phyloP scores from a whole-genome alignment of 2,888 invertebrate genomes.

The Ypsolopha scabrella region DNA sequence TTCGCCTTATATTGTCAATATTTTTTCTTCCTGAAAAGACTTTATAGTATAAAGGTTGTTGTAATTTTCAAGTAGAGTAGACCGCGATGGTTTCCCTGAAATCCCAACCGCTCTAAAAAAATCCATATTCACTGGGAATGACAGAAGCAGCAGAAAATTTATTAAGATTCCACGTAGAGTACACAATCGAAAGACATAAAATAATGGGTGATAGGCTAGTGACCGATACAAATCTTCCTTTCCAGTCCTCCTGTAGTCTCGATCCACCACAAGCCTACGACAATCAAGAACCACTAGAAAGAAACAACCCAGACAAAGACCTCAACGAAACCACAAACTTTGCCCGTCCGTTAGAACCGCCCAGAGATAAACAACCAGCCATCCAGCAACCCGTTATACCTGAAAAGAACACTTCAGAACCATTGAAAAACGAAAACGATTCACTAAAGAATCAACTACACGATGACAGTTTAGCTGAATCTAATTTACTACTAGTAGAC shows the following conservation, averaged over 20 bases:
- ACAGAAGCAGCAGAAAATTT: too few species aligned
- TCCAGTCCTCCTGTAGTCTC: conserved; percentile 48
- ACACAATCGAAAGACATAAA: too few species aligned
- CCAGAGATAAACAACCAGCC: conserved; percentile 34
- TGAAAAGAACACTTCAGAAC: conserved; percentile 38
- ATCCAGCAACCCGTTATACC: conserved; percentile 40
- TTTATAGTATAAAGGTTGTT: too few species aligned
- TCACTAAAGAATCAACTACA: conserved; percentile 31
- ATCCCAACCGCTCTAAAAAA: too few species aligned
- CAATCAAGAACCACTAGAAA: conserved; percentile 46
- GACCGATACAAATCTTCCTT: conserved; percentile 5
- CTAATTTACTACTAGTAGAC: conserved; percentile 29
- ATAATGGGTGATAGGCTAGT: too few species aligned
- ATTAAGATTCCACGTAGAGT: too few species aligned
- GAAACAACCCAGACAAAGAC: conserved; percentile 43
- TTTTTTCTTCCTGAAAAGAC: too few species aligned
- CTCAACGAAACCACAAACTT: conserved; percentile 37
- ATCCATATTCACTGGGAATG: too few species aligned
- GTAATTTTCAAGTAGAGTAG: too few species aligned
- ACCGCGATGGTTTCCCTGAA: too few species aligned
- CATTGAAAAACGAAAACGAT: conserved; percentile 34
- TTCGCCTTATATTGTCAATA: too few species aligned
- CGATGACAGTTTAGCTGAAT: conserved; percentile 36
- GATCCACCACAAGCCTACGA: conserved; percentile 53
- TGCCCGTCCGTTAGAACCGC: conserved; percentile 30